Conservation (phyloP, 2,113 vertebrate genomes). For the Microcebus griseorufus region DNA sequence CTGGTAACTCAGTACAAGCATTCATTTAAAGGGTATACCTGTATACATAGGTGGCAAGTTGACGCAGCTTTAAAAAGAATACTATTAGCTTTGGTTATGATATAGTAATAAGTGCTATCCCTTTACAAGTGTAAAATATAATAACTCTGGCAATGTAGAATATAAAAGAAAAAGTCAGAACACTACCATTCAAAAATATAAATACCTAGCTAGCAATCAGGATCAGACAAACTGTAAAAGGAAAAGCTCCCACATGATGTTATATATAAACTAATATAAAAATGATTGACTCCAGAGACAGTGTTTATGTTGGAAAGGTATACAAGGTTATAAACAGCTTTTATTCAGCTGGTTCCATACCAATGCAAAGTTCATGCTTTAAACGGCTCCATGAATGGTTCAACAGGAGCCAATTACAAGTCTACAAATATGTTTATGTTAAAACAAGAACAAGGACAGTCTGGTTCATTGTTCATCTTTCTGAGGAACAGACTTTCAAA, state of each 20-base stretch:
- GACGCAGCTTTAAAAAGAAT: not conserved
- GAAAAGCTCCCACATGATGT: not conserved
- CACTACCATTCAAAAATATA: not conserved
- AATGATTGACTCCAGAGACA: conserved; percentile 62
- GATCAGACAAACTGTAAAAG: not conserved
- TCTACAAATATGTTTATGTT: conserved; percentile 31
- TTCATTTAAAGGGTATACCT: not conserved
- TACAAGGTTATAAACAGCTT: conserved; percentile 68
- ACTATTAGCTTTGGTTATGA: not conserved
- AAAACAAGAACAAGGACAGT: conserved; percentile 31
- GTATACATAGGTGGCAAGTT: not conserved
- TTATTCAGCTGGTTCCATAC: conserved; percentile 61
- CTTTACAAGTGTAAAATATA: not conserved
- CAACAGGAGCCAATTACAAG: conserved; percentile 21
- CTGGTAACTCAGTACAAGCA: not conserved
- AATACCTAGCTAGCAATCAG: not conserved
- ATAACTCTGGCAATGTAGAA: not conserved
- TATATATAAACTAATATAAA: conserved; percentile 56
- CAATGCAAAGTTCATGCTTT: conserved; percentile 49
- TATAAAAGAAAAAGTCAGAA: not conserved
- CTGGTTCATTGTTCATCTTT: conserved; percentile 42
- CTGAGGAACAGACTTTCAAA: conserved; percentile 16
- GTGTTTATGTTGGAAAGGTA: conserved; percentile 56
- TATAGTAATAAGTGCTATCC: not conserved
- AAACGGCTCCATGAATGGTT: not conserved